phyloP scores from a whole-genome alignment of 2,888 invertebrate species.

The Thecophora atra region DNA sequence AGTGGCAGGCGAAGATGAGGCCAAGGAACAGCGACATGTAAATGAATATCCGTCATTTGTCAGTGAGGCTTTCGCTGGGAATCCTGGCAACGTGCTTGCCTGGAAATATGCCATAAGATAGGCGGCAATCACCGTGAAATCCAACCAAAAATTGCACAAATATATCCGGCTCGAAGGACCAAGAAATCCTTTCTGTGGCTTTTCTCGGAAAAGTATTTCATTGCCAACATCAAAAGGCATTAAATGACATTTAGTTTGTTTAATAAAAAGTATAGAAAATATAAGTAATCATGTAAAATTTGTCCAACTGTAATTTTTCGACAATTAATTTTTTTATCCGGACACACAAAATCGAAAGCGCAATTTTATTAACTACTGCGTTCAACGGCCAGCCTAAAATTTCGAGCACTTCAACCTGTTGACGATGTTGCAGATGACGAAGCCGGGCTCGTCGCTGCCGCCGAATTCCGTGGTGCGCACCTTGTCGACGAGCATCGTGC shows the following conservation, averaged over 20 bases:
- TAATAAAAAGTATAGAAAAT: not conserved
- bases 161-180: not conserved
- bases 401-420: conserved; percentile 47
- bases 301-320: not conserved
- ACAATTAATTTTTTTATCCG: not conserved
- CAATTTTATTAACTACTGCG: not conserved
- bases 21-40: not conserved
- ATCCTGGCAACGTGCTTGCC: not conserved
- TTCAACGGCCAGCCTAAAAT: not conserved
- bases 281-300: not conserved
- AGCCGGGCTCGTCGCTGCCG: conserved; percentile 50
- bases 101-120: not conserved
- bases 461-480: conserved; percentile 51
- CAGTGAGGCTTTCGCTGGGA: not conserved
- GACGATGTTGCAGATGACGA: conserved; percentile 51
- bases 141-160: not conserved
- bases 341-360: no score
- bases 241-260: not conserved
- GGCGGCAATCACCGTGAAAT: not conserved
- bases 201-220: not conserved
- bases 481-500: conserved; percentile 50
- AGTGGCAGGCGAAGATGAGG: not conserved
- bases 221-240: not conserved
- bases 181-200: not conserved
- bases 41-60: not conserved